These are phyloP conservation scores for Grammomys surdaster DNA, from an alignment of 2,113 vertebrate genomes.

Conservation along the genomic window DNA sequence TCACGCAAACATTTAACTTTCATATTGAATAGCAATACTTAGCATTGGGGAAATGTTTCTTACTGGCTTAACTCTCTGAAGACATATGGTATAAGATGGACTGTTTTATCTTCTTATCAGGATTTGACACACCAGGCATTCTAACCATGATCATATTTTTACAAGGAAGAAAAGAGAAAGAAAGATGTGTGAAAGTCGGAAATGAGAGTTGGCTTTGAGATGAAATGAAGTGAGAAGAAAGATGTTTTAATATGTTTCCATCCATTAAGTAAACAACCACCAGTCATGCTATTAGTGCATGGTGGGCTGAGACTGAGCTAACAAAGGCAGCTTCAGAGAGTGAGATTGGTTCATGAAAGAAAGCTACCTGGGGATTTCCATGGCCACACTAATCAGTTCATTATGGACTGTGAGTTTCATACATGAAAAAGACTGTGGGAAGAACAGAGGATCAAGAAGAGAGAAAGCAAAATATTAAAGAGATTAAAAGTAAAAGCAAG, in stretches of 20 bases:
- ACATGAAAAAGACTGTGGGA: background rate
- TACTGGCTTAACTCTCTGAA: conserved; percentile 81
- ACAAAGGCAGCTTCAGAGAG: conserved; percentile 25
- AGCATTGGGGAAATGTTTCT: conserved; percentile 72
- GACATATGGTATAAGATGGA: conserved; percentile 57
- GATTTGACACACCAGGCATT: conserved; percentile 40
- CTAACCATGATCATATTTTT: conserved; percentile 58
- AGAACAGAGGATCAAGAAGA: background rate
- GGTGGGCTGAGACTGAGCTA: conserved; percentile 39
- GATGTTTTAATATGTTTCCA: conserved; percentile 73
- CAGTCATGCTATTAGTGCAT: conserved; percentile 68
- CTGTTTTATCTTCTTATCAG: conserved; percentile 60
- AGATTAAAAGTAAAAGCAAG: background rate
- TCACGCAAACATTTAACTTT: conserved; percentile 76
- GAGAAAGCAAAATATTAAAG: background rate
- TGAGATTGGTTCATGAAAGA: conserved; percentile 38
- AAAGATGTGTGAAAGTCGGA: conserved; percentile 59
- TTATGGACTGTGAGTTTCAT: conserved; percentile 22
- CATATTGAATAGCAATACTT: conserved; percentile 81
- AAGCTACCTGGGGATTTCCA: conserved; percentile 30
- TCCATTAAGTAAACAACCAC: conserved; percentile 74
- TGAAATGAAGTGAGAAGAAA: conserved; percentile 63
- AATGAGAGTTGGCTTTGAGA: conserved; percentile 65
- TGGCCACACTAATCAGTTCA: background rate
- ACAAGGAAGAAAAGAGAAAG: conserved; percentile 57